Conservation (phyloP, 2,113 vertebrate genomes). For the Megaceryle maxima region DNA sequence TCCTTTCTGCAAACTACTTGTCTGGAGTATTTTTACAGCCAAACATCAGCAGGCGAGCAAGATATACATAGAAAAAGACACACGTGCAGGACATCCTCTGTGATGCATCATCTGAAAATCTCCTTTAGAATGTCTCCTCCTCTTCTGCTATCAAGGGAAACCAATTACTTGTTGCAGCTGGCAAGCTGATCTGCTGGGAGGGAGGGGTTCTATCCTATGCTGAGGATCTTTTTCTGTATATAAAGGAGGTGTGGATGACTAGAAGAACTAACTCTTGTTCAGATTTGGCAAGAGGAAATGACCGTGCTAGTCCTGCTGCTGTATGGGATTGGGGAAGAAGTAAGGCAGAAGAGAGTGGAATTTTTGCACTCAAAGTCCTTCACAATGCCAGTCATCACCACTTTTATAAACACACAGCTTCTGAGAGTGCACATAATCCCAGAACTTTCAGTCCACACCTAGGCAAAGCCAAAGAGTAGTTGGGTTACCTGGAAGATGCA, state of each 20-base stretch:
- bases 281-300: neutral
- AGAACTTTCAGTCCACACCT: neutral
- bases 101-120: neutral
- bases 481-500: slow-evolving; percentile 51
- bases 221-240: neutral
- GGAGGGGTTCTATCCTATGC: neutral
- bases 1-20: neutral
- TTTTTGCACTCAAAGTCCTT: neutral
- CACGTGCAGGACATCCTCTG: neutral
- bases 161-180: neutral
- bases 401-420: neutral
- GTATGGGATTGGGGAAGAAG: neutral
- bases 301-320: neutral
- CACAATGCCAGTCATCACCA: neutral
- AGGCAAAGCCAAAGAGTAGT: neutral
- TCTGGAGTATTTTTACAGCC: neutral
- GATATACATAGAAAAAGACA: neutral
- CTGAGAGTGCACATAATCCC: neutral
- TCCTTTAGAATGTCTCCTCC: neutral
- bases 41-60: neutral
- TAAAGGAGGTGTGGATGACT: neutral
- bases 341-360: neutral
- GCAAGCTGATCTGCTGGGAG: neutral
- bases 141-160: neutral
- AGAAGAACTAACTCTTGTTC: neutral